Percentiles rank a stretch among this genome's conserved stretches.
Evolutionary conservation across 2,888 invertebrate genomes (phyloP).

Genomic region (Caenorhabditis parvicauda): DNA sequence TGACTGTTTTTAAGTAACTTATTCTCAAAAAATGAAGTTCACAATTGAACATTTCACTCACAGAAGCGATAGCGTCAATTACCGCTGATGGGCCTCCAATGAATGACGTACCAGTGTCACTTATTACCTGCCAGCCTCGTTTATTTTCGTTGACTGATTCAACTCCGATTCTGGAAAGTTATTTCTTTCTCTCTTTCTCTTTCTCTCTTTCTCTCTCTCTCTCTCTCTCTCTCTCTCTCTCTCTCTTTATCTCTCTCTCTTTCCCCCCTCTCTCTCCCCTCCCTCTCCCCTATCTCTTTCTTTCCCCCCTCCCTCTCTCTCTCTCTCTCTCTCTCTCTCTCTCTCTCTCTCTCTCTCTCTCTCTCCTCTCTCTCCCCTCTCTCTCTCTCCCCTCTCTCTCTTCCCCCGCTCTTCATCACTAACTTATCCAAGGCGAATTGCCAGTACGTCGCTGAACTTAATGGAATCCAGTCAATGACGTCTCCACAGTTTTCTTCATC

Average conservation of each 20-base stretch:
- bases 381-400: neutral
- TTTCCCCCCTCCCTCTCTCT: neutral
- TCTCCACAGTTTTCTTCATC: conserved; percentile 40
- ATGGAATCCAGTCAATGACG: conserved; percentile 30
- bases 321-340: conserved; percentile 7
- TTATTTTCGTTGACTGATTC: conserved; percentile 4
- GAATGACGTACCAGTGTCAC: conserved; percentile 42
- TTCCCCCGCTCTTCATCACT: neutral
- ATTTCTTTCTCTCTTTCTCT: too few relatives aligned
- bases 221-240: neutral
- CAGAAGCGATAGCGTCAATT: conserved; percentile 21
- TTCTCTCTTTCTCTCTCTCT: neutral
- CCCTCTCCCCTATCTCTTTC: neutral
- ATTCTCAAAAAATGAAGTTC: neutral
- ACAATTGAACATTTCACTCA: neutral
- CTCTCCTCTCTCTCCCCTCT: neutral
- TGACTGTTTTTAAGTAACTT: too few relatives aligned
- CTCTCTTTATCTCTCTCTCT: conserved; percentile 11
- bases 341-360: neutral
- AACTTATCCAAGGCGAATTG: conserved; percentile 39
- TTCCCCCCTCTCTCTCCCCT: neutral
- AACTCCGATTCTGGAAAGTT: conserved; percentile 17
- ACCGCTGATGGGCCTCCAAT: conserved; percentile 32
- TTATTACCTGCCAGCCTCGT: conserved; percentile 33
- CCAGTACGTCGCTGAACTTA: conserved; percentile 36